phyloP scores from a whole-genome alignment of 1,140 invertebrate genomes.

The Kradibia gibbosae region DNA sequence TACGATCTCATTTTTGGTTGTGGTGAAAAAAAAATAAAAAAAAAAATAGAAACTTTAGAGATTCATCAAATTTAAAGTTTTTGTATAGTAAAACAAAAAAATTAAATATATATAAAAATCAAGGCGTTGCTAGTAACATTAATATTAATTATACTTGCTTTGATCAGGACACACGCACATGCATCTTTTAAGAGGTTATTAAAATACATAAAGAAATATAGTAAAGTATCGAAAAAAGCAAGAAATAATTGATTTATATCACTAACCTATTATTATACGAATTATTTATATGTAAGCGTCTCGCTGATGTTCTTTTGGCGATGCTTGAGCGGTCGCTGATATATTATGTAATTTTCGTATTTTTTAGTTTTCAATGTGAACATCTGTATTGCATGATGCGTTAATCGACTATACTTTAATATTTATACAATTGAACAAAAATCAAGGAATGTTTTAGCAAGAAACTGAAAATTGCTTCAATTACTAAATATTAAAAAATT shows the following conservation, averaged over 20 bases:
- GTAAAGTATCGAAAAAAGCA: slow-evolving; percentile 11
- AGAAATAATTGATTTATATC: slow-evolving; percentile 15
- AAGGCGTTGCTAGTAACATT: neutral
- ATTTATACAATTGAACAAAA: too few species aligned
- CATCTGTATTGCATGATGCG: neutral
- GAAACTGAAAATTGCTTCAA: too few species aligned
- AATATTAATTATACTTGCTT: slow-evolving; percentile 39
- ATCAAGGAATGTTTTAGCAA: too few species aligned
- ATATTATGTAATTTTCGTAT: slow-evolving; percentile 8
- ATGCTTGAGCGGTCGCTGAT: slow-evolving; percentile 26
- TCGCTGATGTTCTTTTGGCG: neutral
- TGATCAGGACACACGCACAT: slow-evolving; percentile 33
- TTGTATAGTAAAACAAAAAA: neutral
- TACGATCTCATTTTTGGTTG: slow-evolving; percentile 50
- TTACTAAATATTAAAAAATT: too few species aligned
- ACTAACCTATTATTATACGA: slow-evolving; percentile 35
- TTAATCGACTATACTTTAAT: slow-evolving; percentile 3
- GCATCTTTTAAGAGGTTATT: slow-evolving; percentile 30
- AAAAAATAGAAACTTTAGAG: neutral
- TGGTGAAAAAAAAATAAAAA: slow-evolving; percentile 22
- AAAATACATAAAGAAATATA: slow-evolving; percentile 25
- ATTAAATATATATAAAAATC: neutral
- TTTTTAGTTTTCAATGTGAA: slow-evolving; percentile 1
- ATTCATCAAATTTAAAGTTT: slow-evolving; percentile 12
- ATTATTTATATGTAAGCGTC: slow-evolving; percentile 23